These are phyloP conservation scores for Orientallactaga bullata DNA, from an alignment of 2,113 vertebrate genomes.

Conservation along the genomic window DNA sequence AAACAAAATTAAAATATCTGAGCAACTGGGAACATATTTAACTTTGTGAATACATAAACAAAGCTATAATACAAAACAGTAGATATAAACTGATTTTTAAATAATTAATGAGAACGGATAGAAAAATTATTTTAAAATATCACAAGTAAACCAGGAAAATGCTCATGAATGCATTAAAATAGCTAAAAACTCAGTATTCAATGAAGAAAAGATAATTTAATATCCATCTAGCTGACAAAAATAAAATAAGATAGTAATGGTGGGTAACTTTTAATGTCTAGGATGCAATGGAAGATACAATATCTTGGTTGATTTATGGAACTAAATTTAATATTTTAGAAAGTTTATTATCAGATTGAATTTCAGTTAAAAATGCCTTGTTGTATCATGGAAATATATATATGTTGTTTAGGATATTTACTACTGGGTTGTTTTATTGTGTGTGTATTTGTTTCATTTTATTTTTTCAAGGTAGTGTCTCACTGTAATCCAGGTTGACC, in stretches of 20 bases:
- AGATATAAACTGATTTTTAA: neutral
- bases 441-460: no score
- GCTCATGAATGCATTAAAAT: neutral
- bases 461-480: no score
- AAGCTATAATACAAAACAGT: neutral
- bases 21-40: neutral
- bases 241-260: neutral
- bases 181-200: neutral
- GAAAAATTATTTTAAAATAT: neutral
- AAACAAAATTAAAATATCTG: neutral
- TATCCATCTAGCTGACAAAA: neutral
- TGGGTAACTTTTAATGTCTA: neutral
- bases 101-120: neutral
- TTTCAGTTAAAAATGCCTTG: neutral
- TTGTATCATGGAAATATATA: neutral
- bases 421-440: neutral
- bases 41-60: neutral
- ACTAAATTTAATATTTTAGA: conserved; percentile 10
- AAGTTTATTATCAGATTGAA: neutral
- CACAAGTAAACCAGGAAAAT: neutral
- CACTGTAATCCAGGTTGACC: no score
- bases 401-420: neutral
- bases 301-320: neutral
- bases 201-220: neutral
- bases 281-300: neutral